These are phyloP conservation scores for Diloba caeruleocephala DNA, from an alignment of 2,888 invertebrate species.

Conservation along the genomic window DNA sequence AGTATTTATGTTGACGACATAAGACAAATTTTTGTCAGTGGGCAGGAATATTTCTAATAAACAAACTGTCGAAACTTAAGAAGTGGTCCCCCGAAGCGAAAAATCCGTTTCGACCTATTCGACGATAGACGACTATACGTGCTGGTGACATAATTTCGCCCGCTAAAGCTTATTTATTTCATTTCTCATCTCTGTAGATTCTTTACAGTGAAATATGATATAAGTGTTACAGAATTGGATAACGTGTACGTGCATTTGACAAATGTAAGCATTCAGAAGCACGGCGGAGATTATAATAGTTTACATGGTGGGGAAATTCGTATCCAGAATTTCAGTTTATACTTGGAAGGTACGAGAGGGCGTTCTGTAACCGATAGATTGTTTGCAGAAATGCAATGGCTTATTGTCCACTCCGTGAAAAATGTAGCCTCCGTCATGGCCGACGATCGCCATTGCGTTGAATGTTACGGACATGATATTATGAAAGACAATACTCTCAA, in stretches of 20 bases:
- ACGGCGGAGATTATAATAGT: conserved; percentile 98
- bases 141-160: conserved; percentile 97
- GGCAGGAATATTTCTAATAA: conserved; percentile 97
- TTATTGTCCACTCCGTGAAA: conserved; percentile 97
- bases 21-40: conserved; percentile 88
- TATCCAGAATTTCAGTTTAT: conserved; percentile 96
- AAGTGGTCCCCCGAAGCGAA: conserved; percentile 96
- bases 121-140: conserved; percentile 97
- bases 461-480: conserved; percentile 98
- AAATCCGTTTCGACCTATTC: conserved; percentile 95
- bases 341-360: conserved; percentile 97
- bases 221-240: conserved; percentile 95
- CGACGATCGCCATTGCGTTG: conserved; percentile 97
- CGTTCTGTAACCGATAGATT: conserved; percentile 96
- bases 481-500: conserved; percentile 98
- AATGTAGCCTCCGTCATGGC: conserved; percentile 98
- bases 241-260: conserved; percentile 99
- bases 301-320: conserved; percentile 98
- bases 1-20: conserved; percentile 24
- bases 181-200: conserved; percentile 98
- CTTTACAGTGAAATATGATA: conserved; percentile 98
- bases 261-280: conserved; percentile 99
- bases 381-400: conserved; percentile 96
- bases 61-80: conserved; percentile 97
- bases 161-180: conserved; percentile 98